Base-by-base conservation (phyloP, 2,113 vertebrate species). In the Labrus mixtus region DNA sequence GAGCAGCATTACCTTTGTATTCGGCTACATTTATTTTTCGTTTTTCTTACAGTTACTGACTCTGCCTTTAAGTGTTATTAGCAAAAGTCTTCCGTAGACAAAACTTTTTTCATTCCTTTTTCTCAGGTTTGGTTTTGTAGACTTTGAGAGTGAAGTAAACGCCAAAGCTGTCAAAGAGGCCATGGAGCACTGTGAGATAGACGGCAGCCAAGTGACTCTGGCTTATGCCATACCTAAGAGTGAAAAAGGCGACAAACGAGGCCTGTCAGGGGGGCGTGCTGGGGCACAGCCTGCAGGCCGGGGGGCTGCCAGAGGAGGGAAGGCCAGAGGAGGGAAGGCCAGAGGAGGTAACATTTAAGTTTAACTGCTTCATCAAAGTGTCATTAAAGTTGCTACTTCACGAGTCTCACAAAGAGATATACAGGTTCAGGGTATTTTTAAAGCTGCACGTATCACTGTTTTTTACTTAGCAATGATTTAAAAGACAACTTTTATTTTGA, bases 111-210 rank as follows among this genome's bases (percentile, higher is more conserved):
- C 5, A 0, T 60, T 16, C 6, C 73, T 48, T 11, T 76, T 48
- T 8, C 3, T 81, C 78, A 99, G 97, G 77, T 99, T 96, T 73
- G 98, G 98, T 1, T 99, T 98, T 92, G 96, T 99, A 68, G 96
- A 96, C 70, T 99, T 98, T 82, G 94, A 94, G 60, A 95, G 87
- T 5, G 90, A 96, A 16, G 96, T 97, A 63, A 94, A 92, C 54
- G 97, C 96, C 82, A 96, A 95, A 91, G 94, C 94, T n/a, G 96
- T 94, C 43, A 98, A 96, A 89, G 95, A 96, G 33, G 93, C 95
- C 50, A 97, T 98, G 96, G 94, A 97, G 56, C 95, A 97, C 19
- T 95, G 96, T 6, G 95, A 97, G 92, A 96, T 98, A 0, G 96
- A 98, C 19, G 97, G 97, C 74, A 95, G 92, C 87, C 96, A 93